Base-by-base conservation (phyloP, 1,140 invertebrate species). In the Heliconius hermathena region DNA sequence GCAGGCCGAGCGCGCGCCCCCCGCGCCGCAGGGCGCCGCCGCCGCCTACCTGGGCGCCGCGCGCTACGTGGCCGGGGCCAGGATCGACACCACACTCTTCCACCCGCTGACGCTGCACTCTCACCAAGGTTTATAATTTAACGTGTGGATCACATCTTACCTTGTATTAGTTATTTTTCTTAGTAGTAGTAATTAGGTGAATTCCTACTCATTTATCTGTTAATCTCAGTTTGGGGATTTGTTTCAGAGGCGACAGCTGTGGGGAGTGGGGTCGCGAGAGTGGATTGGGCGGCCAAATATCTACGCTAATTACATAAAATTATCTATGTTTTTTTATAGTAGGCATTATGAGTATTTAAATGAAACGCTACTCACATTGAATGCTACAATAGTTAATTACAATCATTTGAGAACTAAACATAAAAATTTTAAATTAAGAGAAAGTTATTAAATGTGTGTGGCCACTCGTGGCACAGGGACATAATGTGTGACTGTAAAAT, bases 211-310 rank as follows among this genome's bases (percentile, higher is more conserved):
- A 22, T 22, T 22, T 9, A 57, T 22, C 54, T 57, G 8, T 57
- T 22, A 22, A 57, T 22, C n/a, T 22, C 54, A n/a, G 66, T 41
- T 76, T 54, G 38, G 41, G 41, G 22, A 16, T 57, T 74, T 57
- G 33, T 82, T 84, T 81, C 87, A 91, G 92, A 91, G 77, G 78
- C 91, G 11, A 82, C 88, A 8, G 81, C 88, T 0, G 91, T 90
- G 5, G 91, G 92, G 72, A 91, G 91, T 78, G 90, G 92, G 9
- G 89, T 85, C 33, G 70, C 88, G 29, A 84, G 90, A 18, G 88
- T 93, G 33, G 92, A 93, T 57, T 93, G 92, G 92, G 92, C 92
- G 5, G 91, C 92, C 54, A 93, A 93, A 78, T 93, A 93, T 80
- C 81, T 93, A 29, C 89, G 90, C 49, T 93, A 78, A 79, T 66